Conservation (phyloP, 2,888 invertebrate species). For the Gibbula magus region DNA sequence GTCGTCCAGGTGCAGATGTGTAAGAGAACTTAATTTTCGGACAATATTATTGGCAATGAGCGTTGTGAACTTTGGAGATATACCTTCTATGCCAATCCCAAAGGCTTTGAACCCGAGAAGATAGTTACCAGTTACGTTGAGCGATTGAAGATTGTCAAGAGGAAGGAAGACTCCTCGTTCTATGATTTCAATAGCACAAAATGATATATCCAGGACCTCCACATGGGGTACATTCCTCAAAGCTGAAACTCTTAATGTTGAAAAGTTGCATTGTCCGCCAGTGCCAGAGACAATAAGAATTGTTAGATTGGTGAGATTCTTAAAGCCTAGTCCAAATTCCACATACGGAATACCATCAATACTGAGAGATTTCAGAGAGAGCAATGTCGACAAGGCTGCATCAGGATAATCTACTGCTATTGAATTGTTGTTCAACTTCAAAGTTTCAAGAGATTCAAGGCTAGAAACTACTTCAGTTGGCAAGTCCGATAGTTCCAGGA, state of each 20-base stretch:
- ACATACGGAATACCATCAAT: neutral
- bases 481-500: neutral
- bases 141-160: neutral
- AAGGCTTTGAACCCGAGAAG: neutral
- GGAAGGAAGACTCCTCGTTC: neutral
- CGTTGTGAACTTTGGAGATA: neutral
- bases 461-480: neutral
- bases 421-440: neutral
- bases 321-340: neutral
- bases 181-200: neutral
- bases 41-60: conserved; percentile 6
- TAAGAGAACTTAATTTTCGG: neutral
- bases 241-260: neutral
- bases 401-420: neutral
- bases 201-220: neutral
- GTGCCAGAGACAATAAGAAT: neutral
- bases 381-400: neutral
- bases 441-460: neutral
- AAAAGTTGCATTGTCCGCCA: neutral
- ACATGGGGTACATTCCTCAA: neutral
- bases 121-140: neutral
- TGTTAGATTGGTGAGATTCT: neutral
- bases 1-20: neutral
- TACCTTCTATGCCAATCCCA: neutral
- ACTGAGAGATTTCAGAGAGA: neutral